Conservation (phyloP, 2,797 vertebrate genomes). For the Ctenopoma multispine region DNA sequence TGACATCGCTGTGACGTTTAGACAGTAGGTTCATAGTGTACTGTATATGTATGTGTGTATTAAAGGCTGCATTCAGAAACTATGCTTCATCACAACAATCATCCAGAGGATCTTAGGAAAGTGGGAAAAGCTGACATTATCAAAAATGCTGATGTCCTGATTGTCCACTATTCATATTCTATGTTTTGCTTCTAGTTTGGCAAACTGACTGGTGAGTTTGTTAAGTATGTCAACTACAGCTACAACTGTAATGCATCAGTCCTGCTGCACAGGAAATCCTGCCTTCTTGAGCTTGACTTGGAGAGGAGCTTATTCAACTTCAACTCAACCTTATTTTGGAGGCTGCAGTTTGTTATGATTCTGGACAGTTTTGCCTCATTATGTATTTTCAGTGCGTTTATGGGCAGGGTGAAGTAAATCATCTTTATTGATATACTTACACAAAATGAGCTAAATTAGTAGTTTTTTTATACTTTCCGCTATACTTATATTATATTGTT, state of each 20-base stretch:
- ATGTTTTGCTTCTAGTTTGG: not conserved
- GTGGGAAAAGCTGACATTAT: constrained; percentile 39
- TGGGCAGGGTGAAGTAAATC: not conserved
- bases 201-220: too few species aligned
- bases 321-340: not conserved
- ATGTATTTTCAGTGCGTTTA: not conserved
- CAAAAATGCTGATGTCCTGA: not conserved
- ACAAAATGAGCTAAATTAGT: not conserved
- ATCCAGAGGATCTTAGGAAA: constrained; percentile 25
- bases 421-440: not conserved
- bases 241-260: not conserved
- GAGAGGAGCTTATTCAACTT: not conserved
- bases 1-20: constrained; percentile 57
- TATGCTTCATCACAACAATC: constrained; percentile 15
- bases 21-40: constrained; percentile 38
- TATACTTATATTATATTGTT: not conserved
- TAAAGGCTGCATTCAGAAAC: constrained; percentile 21
- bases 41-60: constrained; percentile 6
- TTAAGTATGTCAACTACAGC: not conserved
- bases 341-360: not conserved
- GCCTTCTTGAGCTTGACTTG: constrained; percentile 2
- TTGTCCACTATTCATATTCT: not conserved
- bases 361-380: not conserved
- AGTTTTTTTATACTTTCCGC: not conserved
- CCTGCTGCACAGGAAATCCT: not conserved